Evolutionary conservation across 2,888 invertebrate species (phyloP).

Genomic region (Andrena haemorrhoa): DNA sequence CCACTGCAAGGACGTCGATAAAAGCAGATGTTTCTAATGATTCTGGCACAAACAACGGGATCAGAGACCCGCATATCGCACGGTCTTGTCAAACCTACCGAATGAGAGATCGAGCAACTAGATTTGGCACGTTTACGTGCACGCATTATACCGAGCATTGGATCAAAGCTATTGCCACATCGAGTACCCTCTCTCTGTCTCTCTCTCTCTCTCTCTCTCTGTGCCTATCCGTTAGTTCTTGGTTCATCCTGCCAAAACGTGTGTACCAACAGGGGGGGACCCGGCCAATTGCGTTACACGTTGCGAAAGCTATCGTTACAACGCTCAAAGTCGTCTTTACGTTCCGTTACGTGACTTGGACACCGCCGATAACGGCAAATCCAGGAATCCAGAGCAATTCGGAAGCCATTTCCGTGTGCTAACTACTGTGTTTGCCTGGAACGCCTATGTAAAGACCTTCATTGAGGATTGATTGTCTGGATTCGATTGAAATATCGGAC

Average conservation of each 20-base stretch:
- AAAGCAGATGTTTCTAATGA: slow-evolving; percentile 44
- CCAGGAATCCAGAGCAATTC: slow-evolving; percentile 50
- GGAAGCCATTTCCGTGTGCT: slow-evolving; percentile 47
- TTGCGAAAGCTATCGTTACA: slow-evolving; percentile 65
- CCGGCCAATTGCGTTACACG: slow-evolving; percentile 66
- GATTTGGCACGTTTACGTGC: slow-evolving; percentile 69
- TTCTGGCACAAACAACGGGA: slow-evolving; percentile 16
- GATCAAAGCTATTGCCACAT: slow-evolving; percentile 65
- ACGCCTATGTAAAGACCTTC: slow-evolving; percentile 52
- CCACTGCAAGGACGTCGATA: slow-evolving; percentile 6
- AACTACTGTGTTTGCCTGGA: slow-evolving; percentile 42
- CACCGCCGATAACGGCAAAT: slow-evolving; percentile 63
- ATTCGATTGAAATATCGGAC: slow-evolving; percentile 34
- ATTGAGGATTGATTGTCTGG: slow-evolving; percentile 43
- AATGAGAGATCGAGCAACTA: slow-evolving; percentile 68
- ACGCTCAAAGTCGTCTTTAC: slow-evolving; percentile 71
- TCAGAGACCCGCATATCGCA: slow-evolving; percentile 34
- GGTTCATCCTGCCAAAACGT: slow-evolving; percentile 67
- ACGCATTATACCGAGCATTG: slow-evolving; percentile 66
- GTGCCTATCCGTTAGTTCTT: slow-evolving; percentile 55
- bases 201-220: too few relatives aligned
- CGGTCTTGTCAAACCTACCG: slow-evolving; percentile 58
- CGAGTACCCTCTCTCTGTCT: slow-evolving; percentile 34
- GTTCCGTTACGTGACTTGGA: slow-evolving; percentile 68
- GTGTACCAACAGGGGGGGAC: slow-evolving; percentile 57